Conservation (phyloP, 2,888 invertebrate species). For the Operophtera brumata region DNA sequence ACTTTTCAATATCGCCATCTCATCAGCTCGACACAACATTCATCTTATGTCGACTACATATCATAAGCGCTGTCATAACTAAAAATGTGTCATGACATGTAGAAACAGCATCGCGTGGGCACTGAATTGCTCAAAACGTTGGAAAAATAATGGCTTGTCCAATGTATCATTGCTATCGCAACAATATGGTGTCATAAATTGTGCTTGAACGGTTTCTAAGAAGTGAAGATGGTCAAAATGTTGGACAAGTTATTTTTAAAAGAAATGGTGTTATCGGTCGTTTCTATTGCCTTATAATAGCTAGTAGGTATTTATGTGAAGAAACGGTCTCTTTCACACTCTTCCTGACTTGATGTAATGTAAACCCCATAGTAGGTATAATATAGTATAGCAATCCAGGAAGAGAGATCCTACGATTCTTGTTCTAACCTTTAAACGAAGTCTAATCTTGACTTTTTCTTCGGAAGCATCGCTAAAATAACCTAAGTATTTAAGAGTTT, state of each 20-base stretch:
- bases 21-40: background rate
- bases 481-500: background rate
- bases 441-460: too few species aligned
- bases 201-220: constrained; percentile 6
- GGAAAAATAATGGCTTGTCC: constrained; percentile 29
- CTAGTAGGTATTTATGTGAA: too few species aligned
- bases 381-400: too few species aligned
- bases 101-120: constrained; percentile 31
- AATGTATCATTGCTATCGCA: constrained; percentile 25
- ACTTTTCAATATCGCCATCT: background rate
- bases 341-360: too few species aligned
- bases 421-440: too few species aligned
- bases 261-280: too few species aligned
- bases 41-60: constrained; percentile 14
- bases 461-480: background rate
- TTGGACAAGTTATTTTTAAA: too few species aligned
- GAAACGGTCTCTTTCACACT: too few species aligned
- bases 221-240: background rate
- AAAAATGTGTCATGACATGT: constrained; percentile 24
- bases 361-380: too few species aligned
- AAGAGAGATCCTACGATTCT: too few species aligned
- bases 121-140: constrained; percentile 28
- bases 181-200: constrained; percentile 11
- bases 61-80: constrained; percentile 22
- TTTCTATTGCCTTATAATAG: too few species aligned